A percentile compares a stretch with the other conserved stretches of the same genome.
Evolutionary conservation across 2,113 vertebrate genomes (phyloP).

Genomic region (Canis aureus): DNA sequence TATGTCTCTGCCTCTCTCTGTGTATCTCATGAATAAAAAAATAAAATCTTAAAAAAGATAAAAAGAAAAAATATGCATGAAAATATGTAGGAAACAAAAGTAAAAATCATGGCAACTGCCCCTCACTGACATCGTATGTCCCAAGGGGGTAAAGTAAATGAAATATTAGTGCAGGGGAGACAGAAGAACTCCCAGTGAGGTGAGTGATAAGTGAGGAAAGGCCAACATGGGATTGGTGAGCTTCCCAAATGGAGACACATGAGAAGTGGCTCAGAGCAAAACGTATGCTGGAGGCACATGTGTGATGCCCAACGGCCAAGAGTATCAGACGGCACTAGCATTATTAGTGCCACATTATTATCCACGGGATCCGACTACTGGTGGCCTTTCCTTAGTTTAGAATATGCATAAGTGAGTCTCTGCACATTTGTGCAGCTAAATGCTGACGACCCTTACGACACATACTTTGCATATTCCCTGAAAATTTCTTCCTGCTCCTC

Average conservation of each 20-base stretch:
- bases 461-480: background rate
- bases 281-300: background rate
- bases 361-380: background rate
- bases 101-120: background rate
- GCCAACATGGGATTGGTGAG: background rate
- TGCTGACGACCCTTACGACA: background rate
- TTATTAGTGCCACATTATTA: background rate
- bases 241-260: background rate
- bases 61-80: background rate
- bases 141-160: background rate
- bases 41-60: too few relatives aligned
- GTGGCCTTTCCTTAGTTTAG: background rate
- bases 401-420: background rate
- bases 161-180: background rate
- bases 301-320: background rate
- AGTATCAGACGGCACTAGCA: background rate
- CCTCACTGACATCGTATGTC: background rate
- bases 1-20: too few relatives aligned
- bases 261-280: background rate
- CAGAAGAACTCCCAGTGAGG: background rate
- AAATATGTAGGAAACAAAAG: background rate
- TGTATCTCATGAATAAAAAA: too few relatives aligned
- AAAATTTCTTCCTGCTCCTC: background rate
- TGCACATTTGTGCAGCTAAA: background rate
- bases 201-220: background rate